Conservation (phyloP, 2,797 vertebrate species). For the Rhynchotus rufescens region DNA sequence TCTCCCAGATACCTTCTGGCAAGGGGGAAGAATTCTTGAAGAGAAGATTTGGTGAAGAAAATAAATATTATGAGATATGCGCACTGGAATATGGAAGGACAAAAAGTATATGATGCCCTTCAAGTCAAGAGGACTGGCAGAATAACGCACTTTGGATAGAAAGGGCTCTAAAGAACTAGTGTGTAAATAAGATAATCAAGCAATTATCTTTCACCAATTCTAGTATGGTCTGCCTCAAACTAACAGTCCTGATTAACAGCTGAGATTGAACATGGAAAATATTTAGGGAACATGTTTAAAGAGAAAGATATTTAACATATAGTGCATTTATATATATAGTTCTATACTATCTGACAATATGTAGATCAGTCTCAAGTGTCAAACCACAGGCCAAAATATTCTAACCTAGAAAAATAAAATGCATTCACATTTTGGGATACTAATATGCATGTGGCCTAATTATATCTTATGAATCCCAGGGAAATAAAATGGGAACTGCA, state of each 20-base stretch:
- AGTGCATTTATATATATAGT: neutral
- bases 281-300: slow-evolving; percentile 33
- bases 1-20: neutral
- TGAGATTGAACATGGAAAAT: neutral
- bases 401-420: slow-evolving; percentile 45
- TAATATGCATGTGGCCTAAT: slow-evolving; percentile 10
- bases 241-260: slow-evolving; percentile 27
- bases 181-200: slow-evolving; percentile 51
- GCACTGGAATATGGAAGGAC: neutral
- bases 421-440: neutral
- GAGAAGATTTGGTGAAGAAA: neutral
- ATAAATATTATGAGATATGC: neutral
- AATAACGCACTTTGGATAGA: slow-evolving; percentile 66
- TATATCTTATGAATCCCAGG: neutral
- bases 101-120: neutral
- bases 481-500: neutral
- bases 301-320: neutral
- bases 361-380: neutral
- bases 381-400: slow-evolving; percentile 25
- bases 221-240: slow-evolving; percentile 36
- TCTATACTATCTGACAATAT: neutral
- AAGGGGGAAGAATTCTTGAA: neutral
- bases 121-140: slow-evolving; percentile 52
- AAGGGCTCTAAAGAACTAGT: slow-evolving; percentile 43
- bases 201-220: slow-evolving; percentile 11